Base-by-base conservation (phyloP, 2,888 invertebrate species). In the Digitonthophagus gazella region DNA sequence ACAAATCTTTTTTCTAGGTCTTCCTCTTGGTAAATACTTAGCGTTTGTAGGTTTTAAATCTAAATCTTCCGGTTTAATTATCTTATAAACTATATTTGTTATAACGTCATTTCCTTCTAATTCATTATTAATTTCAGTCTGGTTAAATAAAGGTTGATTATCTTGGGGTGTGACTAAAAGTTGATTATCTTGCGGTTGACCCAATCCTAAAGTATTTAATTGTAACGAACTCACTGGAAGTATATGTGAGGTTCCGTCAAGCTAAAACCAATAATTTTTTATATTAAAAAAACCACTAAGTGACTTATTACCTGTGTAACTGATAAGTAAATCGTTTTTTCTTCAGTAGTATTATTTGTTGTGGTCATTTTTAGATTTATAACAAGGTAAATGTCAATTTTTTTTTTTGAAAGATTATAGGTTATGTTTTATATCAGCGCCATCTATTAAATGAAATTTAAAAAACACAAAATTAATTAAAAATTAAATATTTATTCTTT, bases 21-120 rank as follows among this genome's bases (percentile, higher is more conserved):
- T 75, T 69, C 77, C 79, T 71, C 78, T 79, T 22, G 71, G 69
- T 57, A 71, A 67, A 64, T 76, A 71, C 64, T 67, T 72, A 18
- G 71, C 66, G 8, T 70, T 61, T 19, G 75, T 75, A 76, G 79
- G 68, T 64, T 75, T 77, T 69, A 80, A 74, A 73, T 78, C 77
- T 63, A 80, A 71, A 70, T 81, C 80, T 71, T 79, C 79, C 1
- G 81, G 81, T 71, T 78, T 79, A 11, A 81, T 77, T 28, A 81
- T 74, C 68, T 80, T 76, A 72, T 80, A 80, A 5, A 80, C 72
- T 72, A 78, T 67, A 68, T 71, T 71, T 16, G 75, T 67, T n/a
- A 71, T 55, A n/a, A 63, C 58, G 63, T 74, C 69, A 15, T 67
- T 61, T 61, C 18, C 61, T 6, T 19, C 61, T 11, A 61, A 18